Evolutionary conservation across 2,797 vertebrate genomes (phyloP), one percentile per base, ranked within the genome.

Genomic region (Arrhamphus sclerolepis): DNA sequence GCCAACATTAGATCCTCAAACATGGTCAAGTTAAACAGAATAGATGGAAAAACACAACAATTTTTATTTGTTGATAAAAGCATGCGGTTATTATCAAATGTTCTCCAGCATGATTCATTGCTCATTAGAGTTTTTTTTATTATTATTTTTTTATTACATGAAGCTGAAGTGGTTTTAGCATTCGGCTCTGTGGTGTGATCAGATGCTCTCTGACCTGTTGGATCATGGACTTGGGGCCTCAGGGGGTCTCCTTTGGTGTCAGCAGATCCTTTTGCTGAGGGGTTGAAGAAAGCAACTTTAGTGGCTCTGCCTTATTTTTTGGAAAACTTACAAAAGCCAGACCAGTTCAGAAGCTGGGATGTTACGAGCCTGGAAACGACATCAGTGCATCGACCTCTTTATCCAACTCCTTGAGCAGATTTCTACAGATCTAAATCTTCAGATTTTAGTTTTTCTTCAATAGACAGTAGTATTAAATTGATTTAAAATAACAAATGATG

Each of bases 1-100:
- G 70, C 77, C 70, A 62, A 62, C 51, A 59, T 70, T 65, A 43
- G 51, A 78, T 72, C 53, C 66, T 77, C 46, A 70, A 67, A 76
- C 38, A 24, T 24, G 49, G 73, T 71, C 41, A 62, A 62, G 52
- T 76, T 56, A 44, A 75, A 75, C 17, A 11, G 59, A 52, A 63
- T 24, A 28, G 47, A 65, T 41, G 3, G 47, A 61, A 61, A 43
- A 39, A 42, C 31, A 26, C 21, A 42, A 13, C 47, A 16, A 16
- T 50, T 49, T 70, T 18, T 50, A 19, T 16, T 48, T 58, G 28
- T 40, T 24, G 40, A 6, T 57, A 14, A 24, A 66, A 29, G 46
- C 41, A 31, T 39, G 5, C 18, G 34, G 28, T 62, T 62, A 60
- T 47, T 38, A 49, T 47, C 59, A 51, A 47, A 49, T 42, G 51